Evolutionary conservation across 2,797 vertebrate genomes (phyloP).

Genomic region (Limnodromus scolopaceus): DNA sequence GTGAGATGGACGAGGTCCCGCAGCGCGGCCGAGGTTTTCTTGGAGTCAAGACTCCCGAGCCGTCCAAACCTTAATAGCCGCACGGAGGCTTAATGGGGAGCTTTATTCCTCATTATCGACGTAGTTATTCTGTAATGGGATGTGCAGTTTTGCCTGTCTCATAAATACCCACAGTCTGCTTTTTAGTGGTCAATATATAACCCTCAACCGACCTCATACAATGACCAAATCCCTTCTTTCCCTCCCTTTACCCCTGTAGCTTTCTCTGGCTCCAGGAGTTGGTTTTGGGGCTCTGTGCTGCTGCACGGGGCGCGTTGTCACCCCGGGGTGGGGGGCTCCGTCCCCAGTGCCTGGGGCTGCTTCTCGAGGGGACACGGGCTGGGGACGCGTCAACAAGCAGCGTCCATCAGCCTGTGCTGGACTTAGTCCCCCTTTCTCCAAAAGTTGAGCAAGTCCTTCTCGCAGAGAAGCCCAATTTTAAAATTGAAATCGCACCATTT

Average conservation of each 20-base stretch:
- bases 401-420: background rate
- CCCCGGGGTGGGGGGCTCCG: background rate
- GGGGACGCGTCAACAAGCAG: rapidly evolving
- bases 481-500: background rate
- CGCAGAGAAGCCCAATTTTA: background rate
- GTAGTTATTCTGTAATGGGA: background rate
- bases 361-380: rapidly evolving
- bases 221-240: background rate
- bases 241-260: background rate
- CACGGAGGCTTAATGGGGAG: background rate
- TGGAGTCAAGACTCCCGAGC: background rate
- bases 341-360: background rate
- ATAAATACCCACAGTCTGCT: background rate
- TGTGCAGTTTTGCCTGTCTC: background rate
- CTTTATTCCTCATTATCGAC: background rate
- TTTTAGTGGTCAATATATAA: background rate
- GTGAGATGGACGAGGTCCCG: background rate
- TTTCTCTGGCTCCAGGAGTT: background rate
- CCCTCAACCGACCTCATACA: background rate
- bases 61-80: background rate
- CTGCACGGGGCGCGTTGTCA: background rate
- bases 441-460: background rate
- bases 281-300: background rate
- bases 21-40: background rate
- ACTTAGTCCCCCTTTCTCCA: background rate